These are phyloP conservation scores for Probosciger aterrimus DNA, from an alignment of 2,113 vertebrate species.

Conservation along the genomic window DNA sequence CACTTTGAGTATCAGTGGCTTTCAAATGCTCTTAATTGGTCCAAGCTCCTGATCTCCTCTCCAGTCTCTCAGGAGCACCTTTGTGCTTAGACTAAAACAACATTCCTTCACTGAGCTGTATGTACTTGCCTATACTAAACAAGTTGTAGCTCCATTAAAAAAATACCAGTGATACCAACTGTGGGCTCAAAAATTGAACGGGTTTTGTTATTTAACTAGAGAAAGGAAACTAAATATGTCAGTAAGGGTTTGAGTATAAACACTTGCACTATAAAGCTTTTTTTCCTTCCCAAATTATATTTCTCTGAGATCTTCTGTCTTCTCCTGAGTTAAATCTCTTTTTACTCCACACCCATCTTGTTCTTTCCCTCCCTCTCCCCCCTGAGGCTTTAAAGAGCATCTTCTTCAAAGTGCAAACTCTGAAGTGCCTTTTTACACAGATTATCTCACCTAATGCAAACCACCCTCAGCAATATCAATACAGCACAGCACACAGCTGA, in stretches of 20 bases:
- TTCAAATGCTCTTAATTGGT: background rate
- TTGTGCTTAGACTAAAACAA: background rate
- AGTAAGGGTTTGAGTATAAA: background rate
- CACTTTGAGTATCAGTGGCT: background rate
- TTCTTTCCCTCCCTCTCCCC: background rate
- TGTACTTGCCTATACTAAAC: background rate
- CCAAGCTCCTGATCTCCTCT: background rate
- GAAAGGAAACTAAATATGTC: background rate
- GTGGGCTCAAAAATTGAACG: background rate
- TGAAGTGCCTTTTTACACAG: background rate
- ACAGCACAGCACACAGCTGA: background rate
- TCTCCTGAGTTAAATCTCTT: background rate
- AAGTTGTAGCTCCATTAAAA: background rate
- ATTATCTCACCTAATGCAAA: background rate
- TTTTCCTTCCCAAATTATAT: background rate
- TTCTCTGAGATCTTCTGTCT: background rate
- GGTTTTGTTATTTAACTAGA: background rate
- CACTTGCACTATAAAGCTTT: background rate
- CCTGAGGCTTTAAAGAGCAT: background rate
- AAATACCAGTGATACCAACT: background rate
- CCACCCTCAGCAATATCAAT: background rate
- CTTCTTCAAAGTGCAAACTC: background rate
- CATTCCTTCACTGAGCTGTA: background rate
- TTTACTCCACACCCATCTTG: background rate
- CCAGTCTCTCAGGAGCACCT: background rate